These are phyloP conservation scores for Furnarius figulus DNA, from an alignment of 2,113 vertebrate species.

Conservation along the genomic window DNA sequence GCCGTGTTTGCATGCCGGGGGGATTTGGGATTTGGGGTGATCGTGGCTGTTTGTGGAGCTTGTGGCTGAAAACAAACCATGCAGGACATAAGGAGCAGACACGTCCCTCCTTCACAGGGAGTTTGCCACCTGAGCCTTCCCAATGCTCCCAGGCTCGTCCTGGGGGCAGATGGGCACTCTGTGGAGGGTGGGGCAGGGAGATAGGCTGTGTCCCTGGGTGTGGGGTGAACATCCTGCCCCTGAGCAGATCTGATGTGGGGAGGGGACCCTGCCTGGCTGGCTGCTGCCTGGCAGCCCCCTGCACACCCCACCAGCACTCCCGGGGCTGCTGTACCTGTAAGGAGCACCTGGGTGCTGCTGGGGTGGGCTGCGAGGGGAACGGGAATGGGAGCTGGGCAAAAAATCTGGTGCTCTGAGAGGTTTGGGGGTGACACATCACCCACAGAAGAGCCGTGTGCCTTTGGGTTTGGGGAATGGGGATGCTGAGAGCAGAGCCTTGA, in stretches of 20 bases:
- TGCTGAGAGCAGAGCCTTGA: neutral
- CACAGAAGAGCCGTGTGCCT: neutral
- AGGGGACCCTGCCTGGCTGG: neutral
- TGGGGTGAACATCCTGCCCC: neutral
- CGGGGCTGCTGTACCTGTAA: fast-evolving
- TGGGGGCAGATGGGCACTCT: neutral
- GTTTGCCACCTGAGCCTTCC: neutral
- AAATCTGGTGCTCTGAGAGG: neutral
- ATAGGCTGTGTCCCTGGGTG: neutral
- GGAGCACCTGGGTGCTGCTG: fast-evolving
- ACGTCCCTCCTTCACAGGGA: fast-evolving
- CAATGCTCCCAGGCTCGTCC: fast-evolving
- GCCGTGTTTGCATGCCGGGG: constrained; percentile 8
- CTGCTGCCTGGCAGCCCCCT: neutral
- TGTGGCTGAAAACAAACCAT: neutral
- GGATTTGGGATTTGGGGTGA: neutral
- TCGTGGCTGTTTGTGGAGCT: neutral
- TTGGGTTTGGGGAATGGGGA: neutral
- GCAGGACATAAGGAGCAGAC: neutral
- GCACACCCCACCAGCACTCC: neutral
- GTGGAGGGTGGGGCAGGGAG: neutral
- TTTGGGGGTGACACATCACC: neutral
- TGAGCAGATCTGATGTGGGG: neutral
- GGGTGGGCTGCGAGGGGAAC: fast-evolving
- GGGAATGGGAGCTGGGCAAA: neutral